phyloP scores from a whole-genome alignment of 2,113 vertebrate genomes.

The Psilopsiagon aymara region DNA sequence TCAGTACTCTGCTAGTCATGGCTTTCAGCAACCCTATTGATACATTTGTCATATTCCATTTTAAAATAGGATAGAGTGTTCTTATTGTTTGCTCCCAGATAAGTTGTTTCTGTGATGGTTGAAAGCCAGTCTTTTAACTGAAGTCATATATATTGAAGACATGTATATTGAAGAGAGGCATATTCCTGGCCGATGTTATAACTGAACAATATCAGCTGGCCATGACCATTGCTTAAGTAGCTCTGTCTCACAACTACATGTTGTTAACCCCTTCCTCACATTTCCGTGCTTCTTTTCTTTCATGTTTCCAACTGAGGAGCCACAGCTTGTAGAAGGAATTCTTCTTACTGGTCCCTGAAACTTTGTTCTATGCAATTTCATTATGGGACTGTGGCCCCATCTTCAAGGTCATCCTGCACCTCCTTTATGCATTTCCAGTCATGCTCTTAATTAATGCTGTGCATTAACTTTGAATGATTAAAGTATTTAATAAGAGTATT shows the following conservation, averaged over 20 bases:
- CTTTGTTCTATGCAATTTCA: neutral
- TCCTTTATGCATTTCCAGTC: neutral
- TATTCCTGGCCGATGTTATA: neutral
- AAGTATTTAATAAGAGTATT: neutral
- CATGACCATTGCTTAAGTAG: neutral
- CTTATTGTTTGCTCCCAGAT: neutral
- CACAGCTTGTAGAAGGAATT: neutral
- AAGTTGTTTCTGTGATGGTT: neutral
- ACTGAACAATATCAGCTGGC: neutral
- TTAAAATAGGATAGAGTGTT: neutral
- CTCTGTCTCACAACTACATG: neutral
- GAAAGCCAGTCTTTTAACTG: neutral
- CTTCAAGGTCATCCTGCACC: neutral
- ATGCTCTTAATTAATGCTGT: neutral
- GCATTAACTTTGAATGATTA: neutral
- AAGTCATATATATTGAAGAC: neutral
- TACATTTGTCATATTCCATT: neutral
- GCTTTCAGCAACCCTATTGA: neutral
- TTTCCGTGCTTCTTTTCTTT: neutral
- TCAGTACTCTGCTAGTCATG: neutral
- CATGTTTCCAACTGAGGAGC: neutral
- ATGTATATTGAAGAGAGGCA: neutral
- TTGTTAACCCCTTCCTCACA: neutral
- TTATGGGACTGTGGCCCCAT: neutral
- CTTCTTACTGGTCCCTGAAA: neutral